Evolutionary conservation across 2,113 vertebrate species (phyloP).

Genomic region (Turnix velox): DNA sequence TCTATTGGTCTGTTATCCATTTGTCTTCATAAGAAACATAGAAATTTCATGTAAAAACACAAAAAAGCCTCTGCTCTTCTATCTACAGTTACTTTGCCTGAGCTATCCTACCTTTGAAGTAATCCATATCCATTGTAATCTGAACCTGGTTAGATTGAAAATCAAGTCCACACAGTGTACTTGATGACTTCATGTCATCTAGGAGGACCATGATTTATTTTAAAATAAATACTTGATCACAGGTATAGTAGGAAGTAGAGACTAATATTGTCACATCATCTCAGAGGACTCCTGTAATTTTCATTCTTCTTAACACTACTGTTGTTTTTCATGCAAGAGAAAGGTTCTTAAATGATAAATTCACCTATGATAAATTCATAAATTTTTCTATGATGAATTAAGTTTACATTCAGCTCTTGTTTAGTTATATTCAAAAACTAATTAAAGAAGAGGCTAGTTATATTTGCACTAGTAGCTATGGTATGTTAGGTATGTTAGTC

Average conservation of each 20-base stretch:
- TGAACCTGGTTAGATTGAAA: background rate
- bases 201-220: background rate
- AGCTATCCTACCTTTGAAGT: background rate
- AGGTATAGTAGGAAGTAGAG: background rate
- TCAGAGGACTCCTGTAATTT: background rate
- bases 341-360: background rate
- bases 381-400: too few relatives aligned
- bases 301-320: background rate
- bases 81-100: background rate
- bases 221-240: background rate
- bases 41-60: background rate
- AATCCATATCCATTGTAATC: background rate
- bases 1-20: background rate
- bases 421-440: slow-evolving; percentile 6
- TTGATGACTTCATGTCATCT: background rate
- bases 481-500: background rate
- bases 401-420: background rate
- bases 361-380: too few relatives aligned
- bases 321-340: background rate
- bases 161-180: background rate
- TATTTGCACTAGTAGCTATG: background rate
- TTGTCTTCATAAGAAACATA: background rate
- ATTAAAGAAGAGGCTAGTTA: background rate
- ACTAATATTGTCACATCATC: background rate
- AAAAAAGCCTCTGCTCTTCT: background rate